A percentile compares a stretch with the other conserved stretches of the same genome.
Conservation (phyloP, 1,140 invertebrate species). For the Brachionus angularis region DNA sequence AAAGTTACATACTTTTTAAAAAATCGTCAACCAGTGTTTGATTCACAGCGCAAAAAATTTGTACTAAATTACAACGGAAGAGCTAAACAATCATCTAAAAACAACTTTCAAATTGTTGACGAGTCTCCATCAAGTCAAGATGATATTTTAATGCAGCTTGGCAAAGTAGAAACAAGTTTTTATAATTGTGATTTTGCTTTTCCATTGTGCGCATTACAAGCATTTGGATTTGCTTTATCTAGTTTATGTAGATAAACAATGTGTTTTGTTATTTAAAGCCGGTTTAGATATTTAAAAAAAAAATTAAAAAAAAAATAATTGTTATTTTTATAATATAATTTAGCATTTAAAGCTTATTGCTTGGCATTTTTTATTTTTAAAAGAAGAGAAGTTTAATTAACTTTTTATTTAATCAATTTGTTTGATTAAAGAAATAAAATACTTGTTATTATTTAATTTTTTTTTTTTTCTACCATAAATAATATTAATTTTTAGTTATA, state of each 20-base stretch:
- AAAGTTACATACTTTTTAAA: constrained; percentile 41
- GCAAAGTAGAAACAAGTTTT: constrained; percentile 7
- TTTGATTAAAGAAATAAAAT: too few species aligned
- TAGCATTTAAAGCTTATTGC: not conserved
- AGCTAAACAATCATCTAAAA: constrained; percentile 24
- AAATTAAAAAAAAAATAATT: not conserved
- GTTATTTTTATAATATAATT: not conserved
- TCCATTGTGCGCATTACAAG: constrained; percentile 39
- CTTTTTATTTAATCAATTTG: too few species aligned
- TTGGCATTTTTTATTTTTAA: too few species aligned
- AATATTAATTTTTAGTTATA: too few species aligned
- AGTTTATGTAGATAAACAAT: constrained; percentile 30
- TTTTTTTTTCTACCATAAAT: too few species aligned
- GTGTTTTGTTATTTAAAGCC: not conserved
- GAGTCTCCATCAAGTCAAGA: constrained; percentile 29
- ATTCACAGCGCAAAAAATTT: constrained; percentile 9
- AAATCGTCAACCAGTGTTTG: constrained; percentile 22
- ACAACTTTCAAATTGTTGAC: constrained; percentile 43
- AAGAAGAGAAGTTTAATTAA: too few species aligned
- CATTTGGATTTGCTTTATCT: constrained; percentile 34
- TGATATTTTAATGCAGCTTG: constrained; percentile 30
- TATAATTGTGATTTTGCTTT: constrained; percentile 39
- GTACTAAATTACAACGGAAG: constrained; percentile 28
- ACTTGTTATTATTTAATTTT: too few species aligned
- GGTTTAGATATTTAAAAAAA: not conserved